Evolutionary conservation across 2,888 invertebrate genomes (phyloP), one percentile per base, ranked within the genome.

Genomic region (Macropis europaea): DNA sequence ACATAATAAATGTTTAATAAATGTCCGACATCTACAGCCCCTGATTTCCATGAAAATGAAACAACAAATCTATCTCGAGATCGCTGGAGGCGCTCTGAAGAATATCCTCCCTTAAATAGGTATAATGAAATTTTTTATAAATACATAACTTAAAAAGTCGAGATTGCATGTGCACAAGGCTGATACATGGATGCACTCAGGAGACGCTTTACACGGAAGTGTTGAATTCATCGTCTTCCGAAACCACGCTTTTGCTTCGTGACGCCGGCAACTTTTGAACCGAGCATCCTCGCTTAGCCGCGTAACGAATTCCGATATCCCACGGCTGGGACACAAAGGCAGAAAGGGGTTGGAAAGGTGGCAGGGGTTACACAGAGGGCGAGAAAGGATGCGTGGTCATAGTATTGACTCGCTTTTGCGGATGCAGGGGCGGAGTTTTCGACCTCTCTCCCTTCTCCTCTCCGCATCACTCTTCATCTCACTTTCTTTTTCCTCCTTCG

Each of bases 361-460:
- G 53, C 67, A 43, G 50, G 36, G 62, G 67, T 69, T 63, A 42
- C 60, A 45, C 64, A 60, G 78, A 70, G 67, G 66, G 72, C 30
- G 63, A 54, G 75, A 67, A 69, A 59, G 77, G 76, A 74, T 50
- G 72, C 67, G 43, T 43, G 72, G 74, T 68, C 73, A 70, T 80
- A 81, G 88, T 89, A 89, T 90, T 84, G 89, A 90, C 90, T 90
- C 86, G 89, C 80, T 82, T 86, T 86, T 80, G 82, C 82, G 83
- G 84, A 77, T 84, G 80, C 76, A 83, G 83, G 86, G 90, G 89
- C 89, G 90, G 89, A 88, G 89, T 88, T 89, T 89, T 86, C 85
- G 86, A 84, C 82, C 79, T 81, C 78, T 70, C 73, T 72, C 54
- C 69, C 73, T 47, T 28, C 57, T 67, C 50, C 30, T 17, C 54